Conservation (phyloP, 2,888 invertebrate species). For the Dolomedes plantarius region DNA sequence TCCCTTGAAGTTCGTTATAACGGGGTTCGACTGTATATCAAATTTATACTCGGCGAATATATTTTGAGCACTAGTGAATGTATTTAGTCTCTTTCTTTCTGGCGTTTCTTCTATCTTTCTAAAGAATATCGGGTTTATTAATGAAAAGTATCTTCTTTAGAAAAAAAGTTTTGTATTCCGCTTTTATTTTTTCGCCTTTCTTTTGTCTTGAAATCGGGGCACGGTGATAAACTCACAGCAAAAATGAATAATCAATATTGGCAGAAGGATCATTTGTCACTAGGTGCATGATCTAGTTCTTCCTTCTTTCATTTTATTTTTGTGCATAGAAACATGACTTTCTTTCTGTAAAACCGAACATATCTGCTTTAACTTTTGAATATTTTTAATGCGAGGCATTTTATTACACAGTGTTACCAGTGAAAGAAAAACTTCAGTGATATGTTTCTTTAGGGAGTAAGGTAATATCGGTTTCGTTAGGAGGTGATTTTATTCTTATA, state of each 20-base stretch:
- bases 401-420: no score
- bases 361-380: no score
- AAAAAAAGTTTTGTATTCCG: not conserved
- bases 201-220: not conserved
- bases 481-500: no score
- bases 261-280: not conserved
- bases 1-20: no score
- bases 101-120: not conserved
- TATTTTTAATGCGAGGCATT: no score
- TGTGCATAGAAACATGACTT: not conserved
- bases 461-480: no score
- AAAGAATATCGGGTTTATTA: not conserved
- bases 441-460: no score
- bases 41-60: no score
- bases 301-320: not conserved
- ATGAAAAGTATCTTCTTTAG: not conserved
- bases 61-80: no score
- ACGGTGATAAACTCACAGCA: not conserved
- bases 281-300: not conserved
- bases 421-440: no score
- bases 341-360: not conserved
- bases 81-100: no score
- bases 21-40: no score
- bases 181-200: not conserved
- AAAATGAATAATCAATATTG: slow-evolving; percentile 5